A percentile compares a stretch with the other conserved stretches of the same genome.
These are phyloP conservation scores for Eustalomyia histrio DNA, from an alignment of 2,888 invertebrate species.

Conservation along the genomic window DNA sequence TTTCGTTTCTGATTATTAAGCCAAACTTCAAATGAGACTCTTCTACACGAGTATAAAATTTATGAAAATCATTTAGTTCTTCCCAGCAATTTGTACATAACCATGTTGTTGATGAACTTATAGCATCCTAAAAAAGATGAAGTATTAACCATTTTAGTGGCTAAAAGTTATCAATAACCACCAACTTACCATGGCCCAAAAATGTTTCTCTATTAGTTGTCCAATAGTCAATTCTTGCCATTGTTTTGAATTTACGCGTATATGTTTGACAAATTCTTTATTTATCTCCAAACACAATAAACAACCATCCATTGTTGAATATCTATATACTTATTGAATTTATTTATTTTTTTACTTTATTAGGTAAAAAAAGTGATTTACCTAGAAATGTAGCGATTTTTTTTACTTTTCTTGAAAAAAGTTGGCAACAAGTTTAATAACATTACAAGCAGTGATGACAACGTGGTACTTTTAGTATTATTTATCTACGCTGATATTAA, in stretches of 20 bases:
- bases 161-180: background rate
- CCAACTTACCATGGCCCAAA: slow-evolving; percentile 29
- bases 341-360: no score
- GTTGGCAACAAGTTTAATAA: no score
- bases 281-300: slow-evolving; percentile 17
- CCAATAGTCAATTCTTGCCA: slow-evolving; percentile 10
- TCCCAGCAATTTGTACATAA: slow-evolving; percentile 71
- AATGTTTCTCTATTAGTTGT: slow-evolving; percentile 19
- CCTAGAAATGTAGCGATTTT: no score
- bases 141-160: background rate
- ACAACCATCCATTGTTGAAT: slow-evolving; percentile 15
- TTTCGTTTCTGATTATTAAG: background rate
- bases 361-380: no score
- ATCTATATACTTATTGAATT: background rate
- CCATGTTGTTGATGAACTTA: background rate
- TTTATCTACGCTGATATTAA: no score
- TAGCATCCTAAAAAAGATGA: background rate
- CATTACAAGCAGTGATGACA: no score
- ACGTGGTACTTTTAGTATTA: no score
- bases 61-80: slow-evolving; percentile 69
- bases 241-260: slow-evolving; percentile 12
- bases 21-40: slow-evolving; percentile 57
- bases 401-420: no score
- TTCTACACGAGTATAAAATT: slow-evolving; percentile 69
- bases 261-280: background rate